Evolutionary conservation across 2,888 invertebrate genomes (phyloP), one percentile per base, ranked within the genome.

Genomic region (Papilio demoleus): DNA sequence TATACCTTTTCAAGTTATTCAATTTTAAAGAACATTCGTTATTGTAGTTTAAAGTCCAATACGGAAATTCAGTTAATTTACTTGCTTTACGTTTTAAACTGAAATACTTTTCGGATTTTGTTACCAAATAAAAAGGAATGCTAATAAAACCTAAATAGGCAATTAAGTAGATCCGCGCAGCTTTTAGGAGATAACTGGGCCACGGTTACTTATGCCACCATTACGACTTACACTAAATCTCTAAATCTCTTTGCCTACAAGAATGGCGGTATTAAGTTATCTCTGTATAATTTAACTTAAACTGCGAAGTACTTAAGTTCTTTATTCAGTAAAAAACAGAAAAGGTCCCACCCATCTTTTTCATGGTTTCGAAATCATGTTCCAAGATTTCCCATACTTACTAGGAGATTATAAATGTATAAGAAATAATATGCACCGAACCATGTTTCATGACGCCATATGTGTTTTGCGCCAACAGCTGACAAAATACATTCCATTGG

Each of bases 131-230:
- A 64, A 65, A 56, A 56, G 56, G 17, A 40, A 31, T 34, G 11
- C 36, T 38, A 36, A 47, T 59, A 19, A 59, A 68, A 50, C 36
- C 40, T 47, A 27, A 60, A 60, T 50, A 64, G 60, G 59, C 64
- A 68, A 65, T 53, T 36, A 64, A 68, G 63, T 59, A n/a, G 53
- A 67, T 61, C 61, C 61, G 40, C 6, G 6, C 17, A 14, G 45
- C 47, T 24, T 24, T 64, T 27, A 38, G 27, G 36, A 68, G 68
- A 47, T 59, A 67, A 67, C 62, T 36, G n/a, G 27, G 53, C 19
- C 50, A 22, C 19, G 14, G 67, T 62, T 56, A 67, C 61, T 61
- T 67, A 50, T 36, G 67, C 45, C 56, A 53, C 53, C 67, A 14
- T 62, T 56, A 45, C n/a, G 31, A 14, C 34, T 62, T 14, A 62